Conservation (phyloP, 2,888 invertebrate species). For the Diplolepis rosae region DNA sequence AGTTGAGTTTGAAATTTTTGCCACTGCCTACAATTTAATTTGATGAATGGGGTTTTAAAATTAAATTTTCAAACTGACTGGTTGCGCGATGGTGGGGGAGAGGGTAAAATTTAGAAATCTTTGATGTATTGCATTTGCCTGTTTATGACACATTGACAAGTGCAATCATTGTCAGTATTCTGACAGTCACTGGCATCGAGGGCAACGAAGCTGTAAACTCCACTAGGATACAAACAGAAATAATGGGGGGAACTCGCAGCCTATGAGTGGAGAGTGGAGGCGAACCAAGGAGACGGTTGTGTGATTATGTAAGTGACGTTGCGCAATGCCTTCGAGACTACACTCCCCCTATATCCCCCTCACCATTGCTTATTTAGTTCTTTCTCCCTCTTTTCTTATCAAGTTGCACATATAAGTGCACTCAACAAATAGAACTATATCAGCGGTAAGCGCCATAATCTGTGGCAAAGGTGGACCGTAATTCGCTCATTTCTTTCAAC, state of each 20-base stretch:
- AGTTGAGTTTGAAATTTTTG: too few species aligned
- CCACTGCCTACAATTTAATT: too few species aligned
- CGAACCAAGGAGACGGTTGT: slow-evolving; percentile 19
- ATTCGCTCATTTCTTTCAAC: background rate
- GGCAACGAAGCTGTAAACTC: background rate
- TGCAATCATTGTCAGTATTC: background rate
- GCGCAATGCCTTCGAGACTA: slow-evolving; percentile 2
- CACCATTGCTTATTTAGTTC: background rate
- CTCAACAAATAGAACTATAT: slow-evolving; percentile 1
- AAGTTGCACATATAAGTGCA: background rate
- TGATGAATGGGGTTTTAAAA: too few species aligned
- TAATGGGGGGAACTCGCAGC: background rate
- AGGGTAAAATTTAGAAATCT: too few species aligned
- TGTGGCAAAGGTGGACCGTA: background rate
- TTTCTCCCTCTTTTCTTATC: background rate
- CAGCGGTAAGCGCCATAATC: background rate
- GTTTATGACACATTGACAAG: background rate
- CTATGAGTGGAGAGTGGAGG: background rate
- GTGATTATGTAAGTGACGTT: slow-evolving; percentile 22
- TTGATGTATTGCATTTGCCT: background rate
- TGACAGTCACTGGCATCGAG: background rate
- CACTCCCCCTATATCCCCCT: background rate
- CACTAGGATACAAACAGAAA: background rate
- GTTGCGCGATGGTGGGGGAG: too few species aligned
- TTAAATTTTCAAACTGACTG: too few species aligned